phyloP scores from a whole-genome alignment of 2,113 vertebrate species.

The Oncorhynchus masou region DNA sequence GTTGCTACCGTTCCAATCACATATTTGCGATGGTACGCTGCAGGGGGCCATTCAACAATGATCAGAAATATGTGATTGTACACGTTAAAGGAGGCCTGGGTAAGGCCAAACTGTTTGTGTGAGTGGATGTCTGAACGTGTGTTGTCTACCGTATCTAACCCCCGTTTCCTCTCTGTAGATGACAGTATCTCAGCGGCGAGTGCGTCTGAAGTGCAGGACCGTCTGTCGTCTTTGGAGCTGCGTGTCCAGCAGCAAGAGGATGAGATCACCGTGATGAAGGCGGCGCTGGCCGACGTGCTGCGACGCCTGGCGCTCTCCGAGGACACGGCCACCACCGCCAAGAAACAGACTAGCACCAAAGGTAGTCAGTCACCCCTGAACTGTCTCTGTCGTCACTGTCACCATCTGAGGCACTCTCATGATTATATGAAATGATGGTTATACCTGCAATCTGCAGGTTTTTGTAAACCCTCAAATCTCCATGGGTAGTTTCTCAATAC shows the following conservation, averaged over 20 bases:
- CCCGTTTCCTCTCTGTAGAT: slow-evolving; percentile 65
- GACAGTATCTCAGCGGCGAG: slow-evolving; percentile 94
- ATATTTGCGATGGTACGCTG: no score
- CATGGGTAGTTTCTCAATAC: no score
- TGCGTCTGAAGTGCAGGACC: slow-evolving; percentile 92
- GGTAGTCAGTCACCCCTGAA: slow-evolving; percentile 56
- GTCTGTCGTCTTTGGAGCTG: slow-evolving; percentile 91
- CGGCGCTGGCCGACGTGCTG: slow-evolving; percentile 91
- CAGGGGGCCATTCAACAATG: no score
- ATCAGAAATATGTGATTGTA: no score
- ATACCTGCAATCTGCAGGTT: no score
- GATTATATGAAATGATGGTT: no score
- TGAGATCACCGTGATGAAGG: slow-evolving; percentile 96
- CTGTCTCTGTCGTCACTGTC: not conserved
- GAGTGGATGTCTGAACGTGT: not conserved
- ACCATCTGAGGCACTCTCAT: not conserved
- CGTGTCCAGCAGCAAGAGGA: slow-evolving; percentile 97
- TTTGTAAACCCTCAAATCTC: no score
- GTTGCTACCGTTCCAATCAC: no score
- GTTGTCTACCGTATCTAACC: not conserved
- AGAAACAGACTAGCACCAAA: slow-evolving; percentile 83
- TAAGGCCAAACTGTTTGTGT: no score
- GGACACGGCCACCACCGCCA: slow-evolving; percentile 78
- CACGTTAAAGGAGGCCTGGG: no score
- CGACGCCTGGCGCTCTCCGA: slow-evolving; percentile 90